These are phyloP conservation scores for Kuschelorhynchus macadamiae DNA, from an alignment of 2,888 invertebrate genomes.

Conservation along the genomic window DNA sequence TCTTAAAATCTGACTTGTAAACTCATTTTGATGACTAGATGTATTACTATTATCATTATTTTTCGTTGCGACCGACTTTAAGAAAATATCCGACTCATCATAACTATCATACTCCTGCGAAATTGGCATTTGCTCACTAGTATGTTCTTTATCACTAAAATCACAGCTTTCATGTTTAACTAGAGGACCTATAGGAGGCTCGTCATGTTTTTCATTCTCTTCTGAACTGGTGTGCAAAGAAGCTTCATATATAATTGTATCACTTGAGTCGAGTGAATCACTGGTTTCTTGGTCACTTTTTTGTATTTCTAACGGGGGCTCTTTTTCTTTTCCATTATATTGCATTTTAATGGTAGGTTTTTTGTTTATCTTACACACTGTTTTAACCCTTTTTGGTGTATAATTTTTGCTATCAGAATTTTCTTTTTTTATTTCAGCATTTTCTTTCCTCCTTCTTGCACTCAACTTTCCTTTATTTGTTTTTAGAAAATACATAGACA, in stretches of 20 bases:
- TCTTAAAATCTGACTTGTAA: neutral
- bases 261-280: constrained; percentile 21
- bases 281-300: neutral
- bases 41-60: neutral
- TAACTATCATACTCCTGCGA: neutral
- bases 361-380: constrained; percentile 8
- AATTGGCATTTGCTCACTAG: neutral
- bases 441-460: constrained; percentile 20
- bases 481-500: neutral
- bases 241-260: constrained; percentile 28
- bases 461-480: constrained; percentile 2
- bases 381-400: neutral
- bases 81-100: constrained; percentile 27
- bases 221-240: neutral
- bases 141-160: no score
- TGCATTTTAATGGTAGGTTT: neutral
- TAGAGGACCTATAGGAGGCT: constrained; percentile 10
- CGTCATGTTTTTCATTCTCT: constrained; percentile 1
- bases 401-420: constrained; percentile 24
- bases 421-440: constrained; percentile 18
- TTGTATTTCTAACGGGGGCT: neutral
- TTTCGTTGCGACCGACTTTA: constrained; percentile 10
- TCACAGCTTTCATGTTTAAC: no score
- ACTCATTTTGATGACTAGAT: neutral
- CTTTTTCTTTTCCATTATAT: neutral